Evolutionary conservation across 2,113 vertebrate genomes (phyloP).

Genomic region (Mus pahari): DNA sequence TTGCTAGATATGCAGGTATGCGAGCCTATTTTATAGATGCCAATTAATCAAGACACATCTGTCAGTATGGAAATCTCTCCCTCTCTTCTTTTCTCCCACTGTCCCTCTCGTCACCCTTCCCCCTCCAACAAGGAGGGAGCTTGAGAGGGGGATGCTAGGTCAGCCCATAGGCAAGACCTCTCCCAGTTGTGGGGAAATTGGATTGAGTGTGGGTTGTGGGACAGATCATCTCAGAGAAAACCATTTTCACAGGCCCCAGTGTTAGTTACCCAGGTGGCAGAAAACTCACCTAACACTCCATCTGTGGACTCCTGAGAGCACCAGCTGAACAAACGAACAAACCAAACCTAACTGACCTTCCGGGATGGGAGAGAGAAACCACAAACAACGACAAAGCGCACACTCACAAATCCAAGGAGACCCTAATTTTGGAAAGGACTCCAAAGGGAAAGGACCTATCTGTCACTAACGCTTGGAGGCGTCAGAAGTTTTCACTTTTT

Average conservation of each 20-base stretch:
- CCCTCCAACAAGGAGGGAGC: background rate
- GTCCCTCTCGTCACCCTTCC: background rate
- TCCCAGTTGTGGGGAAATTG: conserved; percentile 7
- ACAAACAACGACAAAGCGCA: background rate
- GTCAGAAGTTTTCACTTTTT: background rate
- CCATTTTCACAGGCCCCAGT: background rate
- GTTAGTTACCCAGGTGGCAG: conserved; percentile 68
- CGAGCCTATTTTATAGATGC: background rate
- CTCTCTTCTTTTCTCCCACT: background rate
- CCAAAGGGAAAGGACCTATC: background rate
- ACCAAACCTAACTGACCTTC: conserved; percentile 44
- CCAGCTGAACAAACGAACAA: conserved; percentile 74
- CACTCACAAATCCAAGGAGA: conserved; percentile 25
- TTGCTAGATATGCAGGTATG: background rate
- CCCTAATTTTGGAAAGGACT: conserved; percentile 11
- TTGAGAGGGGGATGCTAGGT: background rate
- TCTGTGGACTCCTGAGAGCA: background rate
- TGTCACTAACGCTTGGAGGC: background rate
- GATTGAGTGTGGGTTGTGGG: background rate
- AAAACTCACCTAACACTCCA: conserved; percentile 56
- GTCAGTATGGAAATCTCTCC: background rate
- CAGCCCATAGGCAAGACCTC: background rate
- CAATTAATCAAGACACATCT: background rate
- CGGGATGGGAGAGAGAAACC: background rate
- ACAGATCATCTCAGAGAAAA: conserved; percentile 23